Conservation (phyloP, 1,140 invertebrate genomes). For the Phthorimaea operculella region DNA sequence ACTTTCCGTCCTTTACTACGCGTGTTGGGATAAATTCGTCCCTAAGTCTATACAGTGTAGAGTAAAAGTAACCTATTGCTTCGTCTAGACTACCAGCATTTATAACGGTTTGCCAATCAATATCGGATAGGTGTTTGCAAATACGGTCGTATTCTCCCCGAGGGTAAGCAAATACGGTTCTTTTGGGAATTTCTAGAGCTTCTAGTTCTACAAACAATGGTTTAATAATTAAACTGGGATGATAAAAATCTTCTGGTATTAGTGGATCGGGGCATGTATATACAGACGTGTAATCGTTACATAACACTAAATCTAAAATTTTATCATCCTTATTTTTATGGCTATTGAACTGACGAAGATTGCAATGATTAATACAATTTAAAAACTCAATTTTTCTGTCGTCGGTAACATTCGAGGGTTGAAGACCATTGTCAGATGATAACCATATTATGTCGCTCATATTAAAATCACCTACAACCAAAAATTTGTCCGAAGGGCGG, state of each 20-base stretch:
- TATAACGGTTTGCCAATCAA: not conserved
- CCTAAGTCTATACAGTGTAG: not conserved
- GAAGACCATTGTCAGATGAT: not conserved
- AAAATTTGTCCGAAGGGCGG: not conserved
- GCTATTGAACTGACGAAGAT: no score
- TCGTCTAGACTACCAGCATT: not conserved
- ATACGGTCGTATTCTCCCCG: not conserved
- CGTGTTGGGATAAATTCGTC: not conserved
- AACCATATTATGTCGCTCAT: not conserved
- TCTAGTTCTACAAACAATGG: not conserved
- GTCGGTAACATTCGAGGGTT: no score
- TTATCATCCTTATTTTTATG: not conserved
- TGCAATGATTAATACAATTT: no score
- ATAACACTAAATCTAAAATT: not conserved
- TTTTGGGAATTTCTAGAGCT: not conserved
- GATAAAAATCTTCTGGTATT: not conserved
- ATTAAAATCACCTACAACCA: not conserved
- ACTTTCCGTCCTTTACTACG: not conserved
- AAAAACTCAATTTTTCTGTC: no score
- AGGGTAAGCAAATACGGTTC: not conserved
- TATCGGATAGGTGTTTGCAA: not conserved
- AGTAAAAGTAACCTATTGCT: not conserved
- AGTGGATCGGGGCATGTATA: not conserved
- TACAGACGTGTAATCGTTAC: no score
- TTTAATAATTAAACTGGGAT: not conserved